Evolutionary conservation across 2,888 invertebrate species (phyloP), one percentile per base, ranked within the genome.

Genomic region (Omphaloscelis lunosa): DNA sequence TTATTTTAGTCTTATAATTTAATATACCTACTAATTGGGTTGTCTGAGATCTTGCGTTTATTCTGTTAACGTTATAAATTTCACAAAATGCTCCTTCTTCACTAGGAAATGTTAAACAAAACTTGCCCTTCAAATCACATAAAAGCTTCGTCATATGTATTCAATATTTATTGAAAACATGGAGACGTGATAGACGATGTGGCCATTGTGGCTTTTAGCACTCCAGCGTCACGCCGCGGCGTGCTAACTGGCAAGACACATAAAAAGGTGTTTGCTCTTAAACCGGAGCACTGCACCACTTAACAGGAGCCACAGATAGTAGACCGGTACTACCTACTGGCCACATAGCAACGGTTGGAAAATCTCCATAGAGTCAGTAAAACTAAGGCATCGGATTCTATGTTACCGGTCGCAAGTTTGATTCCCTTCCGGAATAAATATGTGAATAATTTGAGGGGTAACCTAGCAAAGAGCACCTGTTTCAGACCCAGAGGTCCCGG

Each of bases 171-270:
- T 81, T 48, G 53, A 77, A 71, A 71, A 80, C 6, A 76, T 72
- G 68, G 68, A 56, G 63, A 66, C 70, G 80, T 70, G 84, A 82
- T 82, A 84, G 82, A 34, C 51, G 53, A 51, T 9, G 29, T 17
- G n/a, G 53, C 77, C 59, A 81, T 85, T 87, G 75, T 87, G 66
- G 91, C 92, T 92, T 89, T 92, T 92, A 91, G 90, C 92, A 85
- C 81, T 70, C 73, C 11, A 34, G 63, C 77, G 77, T 77, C 84
- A 86, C 81, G 83, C 75, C 80, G 48, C 75, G 77, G 78, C 58
- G 79, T 74, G 90, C 83, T 85, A 93, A 93, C 80, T 48, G 62
- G 41, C 0, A 48, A 12, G 23, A 63, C 87, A 91, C 92, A 91
- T 88, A 89, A 79, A 81, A 77, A 77, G 82, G 75, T 85, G 86